Conservation (phyloP, 2,797 vertebrate genomes). For the Phalloptychus januarius region DNA sequence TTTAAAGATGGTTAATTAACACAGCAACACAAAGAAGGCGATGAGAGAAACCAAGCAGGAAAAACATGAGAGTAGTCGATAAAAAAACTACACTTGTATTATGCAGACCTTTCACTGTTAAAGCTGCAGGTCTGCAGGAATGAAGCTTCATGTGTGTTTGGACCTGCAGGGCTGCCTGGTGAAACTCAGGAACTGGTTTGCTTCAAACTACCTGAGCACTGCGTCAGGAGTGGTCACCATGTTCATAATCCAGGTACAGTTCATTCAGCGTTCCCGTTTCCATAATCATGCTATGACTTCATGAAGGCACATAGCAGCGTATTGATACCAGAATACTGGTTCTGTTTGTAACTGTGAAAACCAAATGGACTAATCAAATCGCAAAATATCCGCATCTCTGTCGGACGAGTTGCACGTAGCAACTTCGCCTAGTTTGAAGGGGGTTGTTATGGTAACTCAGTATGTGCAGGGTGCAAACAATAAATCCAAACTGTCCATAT, state of each 20-base stretch:
- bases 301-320: background rate
- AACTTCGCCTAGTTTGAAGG: too few relatives aligned
- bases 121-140: background rate
- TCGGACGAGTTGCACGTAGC: background rate
- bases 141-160: background rate
- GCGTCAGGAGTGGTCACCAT: slow-evolving; percentile 70
- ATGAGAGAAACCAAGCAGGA: background rate
- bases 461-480: background rate
- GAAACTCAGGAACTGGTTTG: slow-evolving; percentile 71
- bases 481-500: background rate
- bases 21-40: background rate
- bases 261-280: background rate
- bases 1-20: background rate
- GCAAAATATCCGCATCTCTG: background rate
- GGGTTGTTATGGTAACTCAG: too few relatives aligned
- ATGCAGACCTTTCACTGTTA: background rate
- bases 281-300: background rate
- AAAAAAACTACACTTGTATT: background rate
- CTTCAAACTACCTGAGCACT: slow-evolving; percentile 65
- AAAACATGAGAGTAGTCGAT: background rate
- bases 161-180: slow-evolving; percentile 67
- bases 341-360: background rate
- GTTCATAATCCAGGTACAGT: slow-evolving; percentile 73
- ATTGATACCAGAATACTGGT: background rate
- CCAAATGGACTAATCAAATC: background rate